Base-by-base conservation (phyloP, 2,113 vertebrate genomes). In the Raphicerus campestris region DNA sequence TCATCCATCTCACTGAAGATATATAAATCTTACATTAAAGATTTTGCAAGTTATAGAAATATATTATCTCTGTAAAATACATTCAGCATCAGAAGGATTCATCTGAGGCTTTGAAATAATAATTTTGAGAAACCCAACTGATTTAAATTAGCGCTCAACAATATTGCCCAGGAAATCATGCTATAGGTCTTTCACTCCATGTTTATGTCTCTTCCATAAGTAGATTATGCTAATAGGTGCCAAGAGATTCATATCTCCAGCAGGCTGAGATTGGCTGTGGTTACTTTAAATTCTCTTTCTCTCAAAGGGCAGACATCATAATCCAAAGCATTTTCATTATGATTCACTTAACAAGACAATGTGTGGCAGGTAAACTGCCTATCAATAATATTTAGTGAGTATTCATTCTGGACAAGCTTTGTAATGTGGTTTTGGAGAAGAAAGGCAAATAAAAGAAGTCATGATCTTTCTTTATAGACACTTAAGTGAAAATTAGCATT, bases 161-260 rank as follows among this genome's bases (percentile, higher is more conserved):
- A 96, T 24, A 96, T 70, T 51, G 47, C 49, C 88, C 81, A 90
- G 95, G 49, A 97, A 96, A 97, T 94, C 92, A 91, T 96, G 92
- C 85, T 95, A 77, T 28, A 78, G 96, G 45, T 16, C 49, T 97
- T 95, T 93, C 2, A 7, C 49, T 95, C 56, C 39, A 35, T 42
- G 22, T 95, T 97, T 97, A 94, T 96, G 58, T 97, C 92, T 96
- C 82, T 89, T 83, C 90, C 56, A n/a, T 91, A 97, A 97, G 88
- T 95, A 97, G 93, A 96, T 98, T 97, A 97, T 98, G 96, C 70
- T 97, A 98, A 98, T 92, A 92, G 92, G 60, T 88, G 56, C 85
- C 94, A 88, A 91, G 95, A 97, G 96, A 97, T 97, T 95, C 96
- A 93, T 89, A 95, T 92, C 90, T 96, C 66, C 24, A 60, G 73